A percentile compares a stretch with the other conserved stretches of the same genome.
Evolutionary conservation across 2,888 invertebrate genomes (phyloP).

Genomic region (Sarcophaga carnaria): DNA sequence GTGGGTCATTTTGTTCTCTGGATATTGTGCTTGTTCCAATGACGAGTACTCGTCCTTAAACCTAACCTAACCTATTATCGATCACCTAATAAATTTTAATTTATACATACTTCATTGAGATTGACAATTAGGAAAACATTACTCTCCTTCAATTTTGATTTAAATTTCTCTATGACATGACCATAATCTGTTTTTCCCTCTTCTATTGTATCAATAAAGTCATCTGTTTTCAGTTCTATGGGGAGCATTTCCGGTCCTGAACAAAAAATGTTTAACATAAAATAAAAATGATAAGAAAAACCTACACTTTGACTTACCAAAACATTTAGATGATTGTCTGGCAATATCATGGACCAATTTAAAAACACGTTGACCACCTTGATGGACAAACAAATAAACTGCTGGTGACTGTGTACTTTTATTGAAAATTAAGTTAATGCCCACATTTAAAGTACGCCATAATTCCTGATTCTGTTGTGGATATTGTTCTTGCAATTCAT

Average conservation of each 20-base stretch:
- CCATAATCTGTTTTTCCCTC: constrained; percentile 75
- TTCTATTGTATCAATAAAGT: constrained; percentile 72
- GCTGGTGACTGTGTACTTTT: constrained; percentile 71
- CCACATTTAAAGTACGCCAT: constrained; percentile 73
- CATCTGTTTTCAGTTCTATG: constrained; percentile 72
- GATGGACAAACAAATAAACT: constrained; percentile 76
- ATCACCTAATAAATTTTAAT: background rate
- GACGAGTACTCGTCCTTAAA: too few relatives aligned
- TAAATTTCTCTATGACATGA: constrained; percentile 76
- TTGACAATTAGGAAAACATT: constrained; percentile 78
- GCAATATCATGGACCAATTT: constrained; percentile 75
- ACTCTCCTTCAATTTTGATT: constrained; percentile 74
- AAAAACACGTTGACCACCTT: constrained; percentile 55
- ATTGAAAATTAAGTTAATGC: constrained; percentile 76
- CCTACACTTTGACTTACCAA: constrained; percentile 72
- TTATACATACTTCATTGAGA: constrained; percentile 76
- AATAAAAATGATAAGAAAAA: background rate
- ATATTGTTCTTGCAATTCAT: constrained; percentile 61
- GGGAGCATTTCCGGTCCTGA: constrained; percentile 56
- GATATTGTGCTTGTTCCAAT: too few relatives aligned
- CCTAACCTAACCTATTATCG: too few relatives aligned
- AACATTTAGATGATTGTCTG: constrained; percentile 74
- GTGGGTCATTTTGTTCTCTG: too few relatives aligned
- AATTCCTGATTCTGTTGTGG: constrained; percentile 71
- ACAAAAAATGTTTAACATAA: background rate